Conservation (phyloP, 2,113 vertebrate species). For the Sinocyclocheilus anshuiensis region DNA sequence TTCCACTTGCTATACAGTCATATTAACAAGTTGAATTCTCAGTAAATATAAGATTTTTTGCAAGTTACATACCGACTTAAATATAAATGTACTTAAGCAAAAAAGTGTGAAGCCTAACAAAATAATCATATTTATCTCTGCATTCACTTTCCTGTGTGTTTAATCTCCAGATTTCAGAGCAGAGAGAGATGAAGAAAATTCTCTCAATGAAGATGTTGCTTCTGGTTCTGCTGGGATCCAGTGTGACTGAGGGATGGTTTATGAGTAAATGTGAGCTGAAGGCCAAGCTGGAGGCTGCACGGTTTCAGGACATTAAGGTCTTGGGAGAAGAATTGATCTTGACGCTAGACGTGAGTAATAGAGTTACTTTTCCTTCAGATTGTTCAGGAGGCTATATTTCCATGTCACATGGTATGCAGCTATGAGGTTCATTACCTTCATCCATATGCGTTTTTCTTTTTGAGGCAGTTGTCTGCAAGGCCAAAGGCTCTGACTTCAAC, state of each 20-base stretch:
- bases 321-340: not conserved
- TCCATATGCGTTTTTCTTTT: not conserved
- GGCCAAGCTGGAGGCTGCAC: not conserved
- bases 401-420: not conserved
- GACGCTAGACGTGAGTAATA: not conserved
- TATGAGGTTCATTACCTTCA: not conserved
- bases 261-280: not conserved
- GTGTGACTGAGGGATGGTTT: not conserved
- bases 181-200: not conserved
- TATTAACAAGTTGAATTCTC: not conserved
- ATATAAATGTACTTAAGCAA: not conserved
- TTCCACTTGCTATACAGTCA: not conserved
- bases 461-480: slow-evolving; percentile 16
- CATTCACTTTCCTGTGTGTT: not conserved
- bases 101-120: not conserved
- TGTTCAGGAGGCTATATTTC: too few species aligned
- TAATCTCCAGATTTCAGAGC: not conserved
- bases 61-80: not conserved
- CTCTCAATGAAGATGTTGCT: not conserved
- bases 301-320: not conserved
- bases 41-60: not conserved
- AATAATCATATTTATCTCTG: not conserved
- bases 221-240: not conserved
- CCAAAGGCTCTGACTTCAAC: not conserved
- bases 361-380: not conserved